Evolutionary conservation across 92 coral and sea anemone species (phyloP), one percentile per base, ranked within the genome.

Genomic region (Phenganax stokvisi): DNA sequence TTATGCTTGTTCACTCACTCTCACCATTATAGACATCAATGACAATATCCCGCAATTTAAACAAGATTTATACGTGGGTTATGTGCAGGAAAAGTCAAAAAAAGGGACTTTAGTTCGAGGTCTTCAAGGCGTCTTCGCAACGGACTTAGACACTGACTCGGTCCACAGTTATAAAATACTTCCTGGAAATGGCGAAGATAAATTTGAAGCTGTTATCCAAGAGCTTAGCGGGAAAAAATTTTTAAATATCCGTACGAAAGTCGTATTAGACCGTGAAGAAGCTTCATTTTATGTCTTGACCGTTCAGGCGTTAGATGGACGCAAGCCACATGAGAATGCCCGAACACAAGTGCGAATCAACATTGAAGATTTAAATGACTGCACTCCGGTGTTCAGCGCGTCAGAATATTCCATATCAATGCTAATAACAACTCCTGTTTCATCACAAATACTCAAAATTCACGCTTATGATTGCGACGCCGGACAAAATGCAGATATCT

Each of bases 41-140:
- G 99, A 96, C 80, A 85, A 96, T 77, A 52, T 87, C 12, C 99
- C 99, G 11, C 90, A 84, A 67, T 96, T 96, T 68, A 80, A 88
- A 29, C 85, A 84, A 66, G 99, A 96, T 85, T 72, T 96, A 55
- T 96, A 90, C 51, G 84, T 90, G 13, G 89, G 92, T 13, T 56
- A 75, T n/a, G 87, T 96, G 28, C 53, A 78, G 6, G 97, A 92
- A 73, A 92, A 96, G 37, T 80, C 89, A 10, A 89, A 25, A 0
- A 80, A 82, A 55, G 97, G 97, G 11, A 90, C 89, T 44, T 84
- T 81, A n/a, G 91, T 96, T 51, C 85, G 77, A 71, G 99, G 99
- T 11, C 87, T 96, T 56, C 92, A 92, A 73, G 87, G 89, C n/a
- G 89, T 89, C 28, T 96, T 79, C 73, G 99, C 99, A 10, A 80